Base-by-base conservation (phyloP, 2,113 vertebrate genomes). In the Hippopotamus amphibius region DNA sequence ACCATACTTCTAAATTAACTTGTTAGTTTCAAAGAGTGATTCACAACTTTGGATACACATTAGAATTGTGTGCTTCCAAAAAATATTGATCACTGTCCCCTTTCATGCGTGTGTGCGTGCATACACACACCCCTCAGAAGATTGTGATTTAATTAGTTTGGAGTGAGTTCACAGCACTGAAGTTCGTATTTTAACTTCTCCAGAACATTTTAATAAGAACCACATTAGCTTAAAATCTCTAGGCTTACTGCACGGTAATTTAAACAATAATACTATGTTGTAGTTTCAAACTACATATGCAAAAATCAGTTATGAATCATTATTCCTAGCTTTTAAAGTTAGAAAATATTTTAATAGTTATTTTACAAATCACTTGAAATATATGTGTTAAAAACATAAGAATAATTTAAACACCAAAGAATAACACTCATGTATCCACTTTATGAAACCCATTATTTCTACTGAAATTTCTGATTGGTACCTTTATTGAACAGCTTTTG, bases 361-460 rank as follows among this genome's bases (percentile, higher is more conserved):
- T 55, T 66, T 74, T 79, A 66, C 65, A 69, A 93, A 68, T 92
- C 4, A 88, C 21, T 81, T 76, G 37, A 96, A 81, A 81, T 24
- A 9, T 61, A 63, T 33, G 13, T 43, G 41, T 66, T 95, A 86
- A 94, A 84, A 94, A 82, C 10, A 57, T 72, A 90, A 83, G 5
- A n/a, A 83, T 76, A 94, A 83, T 81, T 92, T 95, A 86, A 96
- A 69, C 26, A 81, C 22, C 0, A 93, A 57, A 33, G 6, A 83
- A 84, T 79, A 87, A 88, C 22, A 88, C 6, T 80, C 33, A 68
- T n/a, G 8, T 1, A 48, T 61, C 50, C 9, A 66, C 26, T 93
- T 89, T 85, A 74, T 55, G 48, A 74, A 93, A 71, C 4, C 3
- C 19, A 33, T 77, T 90, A 90, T 81, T 88, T 93, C 5, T 17